A percentile compares a stretch with the other conserved stretches of the same genome.
These are phyloP conservation scores for Lagorchestes hirsutus DNA, from an alignment of 2,797 vertebrate species.

Conservation along the genomic window DNA sequence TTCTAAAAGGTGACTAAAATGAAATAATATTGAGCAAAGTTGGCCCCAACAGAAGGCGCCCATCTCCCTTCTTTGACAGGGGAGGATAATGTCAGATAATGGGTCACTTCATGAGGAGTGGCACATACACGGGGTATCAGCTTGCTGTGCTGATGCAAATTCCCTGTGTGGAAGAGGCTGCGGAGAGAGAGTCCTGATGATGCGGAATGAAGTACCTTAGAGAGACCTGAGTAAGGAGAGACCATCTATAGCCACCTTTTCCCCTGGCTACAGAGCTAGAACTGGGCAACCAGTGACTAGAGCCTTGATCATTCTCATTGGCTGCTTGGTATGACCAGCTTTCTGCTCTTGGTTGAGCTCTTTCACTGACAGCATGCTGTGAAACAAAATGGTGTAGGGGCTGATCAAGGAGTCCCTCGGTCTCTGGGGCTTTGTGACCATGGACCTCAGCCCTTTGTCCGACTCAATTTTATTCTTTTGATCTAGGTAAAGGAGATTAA, in stretches of 20 bases:
- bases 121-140: too few relatives aligned
- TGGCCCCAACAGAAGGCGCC: background rate
- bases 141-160: too few relatives aligned
- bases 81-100: background rate
- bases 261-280: background rate
- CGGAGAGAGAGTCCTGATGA: too few relatives aligned
- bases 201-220: too few relatives aligned
- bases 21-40: background rate
- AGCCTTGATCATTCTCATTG: background rate
- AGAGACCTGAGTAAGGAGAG: too few relatives aligned
- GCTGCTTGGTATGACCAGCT: background rate
- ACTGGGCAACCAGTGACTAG: background rate
- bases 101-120: too few relatives aligned
- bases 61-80: background rate
- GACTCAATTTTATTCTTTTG: background rate
- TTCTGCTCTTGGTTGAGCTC: too few relatives aligned
- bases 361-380: too few relatives aligned
- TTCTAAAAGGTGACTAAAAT: background rate
- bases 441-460: background rate
- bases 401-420: too few relatives aligned
- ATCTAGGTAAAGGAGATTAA: background rate
- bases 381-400: background rate
- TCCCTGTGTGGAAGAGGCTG: too few relatives aligned
- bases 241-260: background rate
- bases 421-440: background rate